Evolutionary conservation across 2,113 vertebrate species (phyloP), one percentile per base, ranked within the genome.

Genomic region (Pycnonotus jocosus): DNA sequence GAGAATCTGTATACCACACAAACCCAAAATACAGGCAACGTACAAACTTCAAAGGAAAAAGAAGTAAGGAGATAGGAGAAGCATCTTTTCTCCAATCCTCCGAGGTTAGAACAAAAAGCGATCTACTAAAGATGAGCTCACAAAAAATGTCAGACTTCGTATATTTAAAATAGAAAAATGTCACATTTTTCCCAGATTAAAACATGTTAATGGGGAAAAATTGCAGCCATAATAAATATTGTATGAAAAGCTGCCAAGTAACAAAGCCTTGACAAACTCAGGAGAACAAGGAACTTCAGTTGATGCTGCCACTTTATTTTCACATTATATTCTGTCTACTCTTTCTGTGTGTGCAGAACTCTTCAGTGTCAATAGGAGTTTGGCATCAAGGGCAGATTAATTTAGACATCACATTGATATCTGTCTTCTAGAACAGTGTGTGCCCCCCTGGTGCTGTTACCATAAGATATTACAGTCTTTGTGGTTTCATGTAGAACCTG

Each of bases 241-340:
- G 88, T 94, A 97, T 96, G 95, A 96, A 96, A 96, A 96, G 85
- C 95, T 97, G 95, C 94, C 95, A 96, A 94, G 80, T 93, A 94
- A 95, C 82, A 97, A 96, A 97, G 93, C 79, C 86, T 88, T 96
- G 96, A 96, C 90, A 96, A 96, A 95, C 94, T 93, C 90, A 83
- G 68, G 88, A 96, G 95, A 95, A 94, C 93, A 96, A 96, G 92
- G 90, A 96, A 83, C 68, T 96, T 93, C 80, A 90, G 85, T 47
- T 90, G 93, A 92, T 74, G 85, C 85, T 94, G 94, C 90, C 90
- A 88, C 93, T 95, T 95, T 86, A 74, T 94, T 96, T 92, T 93
- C 86, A 44, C 84, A 56, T 90, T 92, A 44, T 90, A 80, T 81
- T 77, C 92, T 70, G 17, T 53, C 81, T 94, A 1, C 64, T 81